Evolutionary conservation across 2,113 vertebrate species (phyloP).

Genomic region (Chunga burmeisteri): DNA sequence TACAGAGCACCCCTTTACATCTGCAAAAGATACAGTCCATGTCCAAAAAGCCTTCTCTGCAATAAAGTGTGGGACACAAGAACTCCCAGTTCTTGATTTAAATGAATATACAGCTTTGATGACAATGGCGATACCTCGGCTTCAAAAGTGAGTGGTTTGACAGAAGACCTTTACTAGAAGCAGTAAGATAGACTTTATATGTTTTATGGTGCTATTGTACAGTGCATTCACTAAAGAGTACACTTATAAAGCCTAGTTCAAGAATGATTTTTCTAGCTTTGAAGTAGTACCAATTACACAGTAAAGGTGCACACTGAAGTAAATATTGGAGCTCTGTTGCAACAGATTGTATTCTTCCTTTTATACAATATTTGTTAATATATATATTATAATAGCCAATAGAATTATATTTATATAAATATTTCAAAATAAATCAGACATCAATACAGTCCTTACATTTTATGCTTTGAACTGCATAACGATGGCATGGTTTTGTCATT

Average conservation of each 20-base stretch:
- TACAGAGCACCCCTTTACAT: background rate
- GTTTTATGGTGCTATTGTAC: background rate
- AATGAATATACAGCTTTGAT: background rate
- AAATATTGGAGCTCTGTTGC: background rate
- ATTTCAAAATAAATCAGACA: background rate
- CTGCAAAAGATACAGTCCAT: background rate
- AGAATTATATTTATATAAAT: background rate
- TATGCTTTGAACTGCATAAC: slow-evolving; percentile 49
- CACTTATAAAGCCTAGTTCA: background rate
- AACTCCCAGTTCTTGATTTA: background rate
- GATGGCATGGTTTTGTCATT: slow-evolving; percentile 42
- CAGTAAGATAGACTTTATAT: background rate
- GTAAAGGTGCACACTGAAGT: background rate
- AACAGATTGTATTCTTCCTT: background rate
- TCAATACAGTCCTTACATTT: background rate
- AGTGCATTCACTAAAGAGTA: background rate
- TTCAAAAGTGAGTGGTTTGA: background rate
- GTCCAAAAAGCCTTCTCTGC: background rate
- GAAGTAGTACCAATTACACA: background rate
- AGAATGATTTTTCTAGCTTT: background rate
- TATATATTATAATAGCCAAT: background rate
- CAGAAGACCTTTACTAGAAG: background rate
- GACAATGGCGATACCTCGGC: background rate
- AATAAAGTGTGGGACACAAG: background rate
- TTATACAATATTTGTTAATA: background rate